Evolutionary conservation across 2,797 vertebrate genomes (phyloP).

Genomic region (Hapalemur alaotrensis): DNA sequence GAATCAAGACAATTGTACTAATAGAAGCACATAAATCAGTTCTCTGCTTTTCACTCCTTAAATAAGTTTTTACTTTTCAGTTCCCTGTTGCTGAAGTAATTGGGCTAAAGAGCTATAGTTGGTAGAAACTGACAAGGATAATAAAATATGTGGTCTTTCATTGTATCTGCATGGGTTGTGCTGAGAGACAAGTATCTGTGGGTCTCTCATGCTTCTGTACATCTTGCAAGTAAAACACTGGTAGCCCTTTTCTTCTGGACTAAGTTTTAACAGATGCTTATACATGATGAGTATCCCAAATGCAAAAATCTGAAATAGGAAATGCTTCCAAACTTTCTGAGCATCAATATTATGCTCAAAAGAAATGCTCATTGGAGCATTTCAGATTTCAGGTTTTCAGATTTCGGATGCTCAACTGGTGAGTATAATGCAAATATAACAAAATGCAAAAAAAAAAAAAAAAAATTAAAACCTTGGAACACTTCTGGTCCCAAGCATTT

Average conservation of each 20-base stretch:
- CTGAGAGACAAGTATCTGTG: neutral
- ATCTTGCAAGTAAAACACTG: neutral
- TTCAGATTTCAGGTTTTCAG: neutral
- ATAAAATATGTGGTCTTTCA: neutral
- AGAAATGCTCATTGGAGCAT: neutral
- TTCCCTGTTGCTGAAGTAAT: neutral
- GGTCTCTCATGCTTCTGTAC: neutral
- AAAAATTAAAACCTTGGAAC: neutral
- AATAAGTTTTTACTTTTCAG: neutral
- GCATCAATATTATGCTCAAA: neutral
- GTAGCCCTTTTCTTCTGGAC: neutral
- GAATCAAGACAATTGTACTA: neutral
- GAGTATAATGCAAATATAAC: neutral
- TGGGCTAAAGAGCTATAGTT: neutral
- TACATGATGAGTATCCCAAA: neutral
- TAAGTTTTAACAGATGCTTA: neutral
- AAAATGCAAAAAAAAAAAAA: neutral
- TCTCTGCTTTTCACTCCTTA: neutral
- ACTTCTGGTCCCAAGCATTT: neutral
- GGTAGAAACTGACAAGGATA: fast-evolving
- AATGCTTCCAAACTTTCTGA: neutral
- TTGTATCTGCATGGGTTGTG: neutral
- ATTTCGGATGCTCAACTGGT: neutral
- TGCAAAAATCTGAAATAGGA: neutral
- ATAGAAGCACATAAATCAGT: neutral